phyloP scores from a whole-genome alignment of 1,140 invertebrate species.

The Neotoxoptera formosana region DNA sequence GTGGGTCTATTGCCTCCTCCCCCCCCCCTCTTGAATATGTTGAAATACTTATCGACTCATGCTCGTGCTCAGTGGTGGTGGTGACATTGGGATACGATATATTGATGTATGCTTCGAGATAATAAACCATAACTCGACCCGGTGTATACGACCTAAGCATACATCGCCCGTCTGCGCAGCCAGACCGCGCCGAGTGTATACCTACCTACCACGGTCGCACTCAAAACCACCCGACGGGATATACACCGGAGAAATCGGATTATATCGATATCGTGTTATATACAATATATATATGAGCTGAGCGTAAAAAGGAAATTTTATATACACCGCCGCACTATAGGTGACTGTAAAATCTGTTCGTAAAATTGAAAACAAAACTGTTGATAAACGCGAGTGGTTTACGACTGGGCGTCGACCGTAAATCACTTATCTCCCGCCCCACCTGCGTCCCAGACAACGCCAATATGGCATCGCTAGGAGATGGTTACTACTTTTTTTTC shows the following conservation, averaged over 20 bases:
- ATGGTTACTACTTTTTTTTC: neutral
- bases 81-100: no score
- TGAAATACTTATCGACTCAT: no score
- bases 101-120: no score
- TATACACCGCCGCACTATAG: no score
- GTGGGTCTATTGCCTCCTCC: no score
- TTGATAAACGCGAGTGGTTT: neutral
- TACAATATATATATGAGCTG: no score
- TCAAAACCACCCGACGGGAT: neutral
- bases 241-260: neutral
- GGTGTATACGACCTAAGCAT: no score
- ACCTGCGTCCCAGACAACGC: neutral
- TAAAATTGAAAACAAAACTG: neutral
- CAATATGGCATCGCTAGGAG: neutral
- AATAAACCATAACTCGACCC: no score
- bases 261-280: neutral
- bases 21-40: no score
- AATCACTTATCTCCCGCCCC: neutral
- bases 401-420: neutral
- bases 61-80: no score
- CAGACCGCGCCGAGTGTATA: neutral
- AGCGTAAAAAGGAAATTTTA: no score
- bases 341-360: neutral
- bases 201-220: neutral
- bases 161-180: neutral